Evolutionary conservation across 2,888 invertebrate genomes (phyloP), one percentile per base, ranked within the genome.

Genomic region (Chrysotoxum bicinctum): DNA sequence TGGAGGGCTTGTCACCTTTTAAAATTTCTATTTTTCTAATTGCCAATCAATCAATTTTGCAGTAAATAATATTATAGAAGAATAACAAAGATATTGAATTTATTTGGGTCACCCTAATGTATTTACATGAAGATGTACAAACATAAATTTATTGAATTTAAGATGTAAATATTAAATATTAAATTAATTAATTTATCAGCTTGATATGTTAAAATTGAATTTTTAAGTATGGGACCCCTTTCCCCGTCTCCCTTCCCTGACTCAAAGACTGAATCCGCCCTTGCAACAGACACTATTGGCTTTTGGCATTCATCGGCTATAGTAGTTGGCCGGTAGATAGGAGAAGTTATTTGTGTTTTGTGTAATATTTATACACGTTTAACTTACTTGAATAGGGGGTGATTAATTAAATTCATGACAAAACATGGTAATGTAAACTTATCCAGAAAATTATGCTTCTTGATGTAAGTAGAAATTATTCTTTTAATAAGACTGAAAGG

Each of bases 321-420:
- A 23, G 26, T 23, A 23, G 30, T 3, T 40, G 43, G 4, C 30
- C 19, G 16, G 16, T 30, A 45, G 30, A 45, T 37, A 66, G 9
- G 30, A 19, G 14, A 26, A 60, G 14, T 10, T 14, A 48, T 12
- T 26, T 40, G 23, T 58, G 40, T 64, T 32, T 56, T 60, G 26
- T 19, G 48, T 50, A 54, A 35, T 84, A 37, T 74, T 73, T 48
- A 50, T 54, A 75, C 72, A 84, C 84, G 72, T 76, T 77, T 76
- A 64, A 30, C 45, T 68, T 37, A 19, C 37, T 72, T 58, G 5
- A 60, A 72, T 43, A n/a, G 75, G 60, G 62, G 40, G 68, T 72
- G 75, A 66, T 75, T 84, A 60, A 68, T 80, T 58, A 43, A 54
- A 64, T 56, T 40, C 37, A 79, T 84, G 54, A 70, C 70, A 52